Base-by-base conservation (phyloP, 64 coral and sea anemone genomes). In the Platygyra sinensis region DNA sequence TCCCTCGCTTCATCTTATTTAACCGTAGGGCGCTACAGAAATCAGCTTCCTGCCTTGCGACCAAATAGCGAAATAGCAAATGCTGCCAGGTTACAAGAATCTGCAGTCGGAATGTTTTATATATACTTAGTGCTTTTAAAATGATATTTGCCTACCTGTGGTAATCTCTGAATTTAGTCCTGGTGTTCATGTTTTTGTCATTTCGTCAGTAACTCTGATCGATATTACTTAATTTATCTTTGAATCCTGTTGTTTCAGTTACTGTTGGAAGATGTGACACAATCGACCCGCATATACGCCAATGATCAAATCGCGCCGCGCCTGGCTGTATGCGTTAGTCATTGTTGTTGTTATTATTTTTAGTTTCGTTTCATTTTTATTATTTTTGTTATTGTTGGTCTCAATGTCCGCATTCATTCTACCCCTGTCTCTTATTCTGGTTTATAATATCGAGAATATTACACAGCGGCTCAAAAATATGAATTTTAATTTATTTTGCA, bases 181-280 rank as follows among this genome's bases (percentile, higher is more conserved):
- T 25, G 64, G 8, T 10, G 24, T 25, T 25, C 27, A 69, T 0
- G n/a, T 69, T 8, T 69, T 25, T 69, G 6, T 24, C 10, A n/a
- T 69, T 20, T 10, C 0, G 10, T 25, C 65, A 25, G 9, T n/a
- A 22, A 25, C 24, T 11, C 22, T 69, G n/a, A n/a, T n/a, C n/a
- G 22, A 22, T 69, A 8, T 25, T 69, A 24, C 24, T 28, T 0
- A 69, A 69, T 27, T 69, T n/a, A 69, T 69, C 65, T 27, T 25
- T 69, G 65, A 69, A 69, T n/a, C 65, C 65, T n/a, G 7, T 69
- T 69, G 22, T 69, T n/a, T n/a, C n/a, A n/a, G n/a, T 69, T 69
- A 69, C 65, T 69, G 65, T 24, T 69, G 65, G 65, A 69, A 69
- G n/a, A n/a, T n/a, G n/a, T n/a, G n/a, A n/a, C n/a, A n/a, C n/a